phyloP scores from a whole-genome alignment of 2,888 invertebrate genomes.

The Leptinotarsa haldemani region DNA sequence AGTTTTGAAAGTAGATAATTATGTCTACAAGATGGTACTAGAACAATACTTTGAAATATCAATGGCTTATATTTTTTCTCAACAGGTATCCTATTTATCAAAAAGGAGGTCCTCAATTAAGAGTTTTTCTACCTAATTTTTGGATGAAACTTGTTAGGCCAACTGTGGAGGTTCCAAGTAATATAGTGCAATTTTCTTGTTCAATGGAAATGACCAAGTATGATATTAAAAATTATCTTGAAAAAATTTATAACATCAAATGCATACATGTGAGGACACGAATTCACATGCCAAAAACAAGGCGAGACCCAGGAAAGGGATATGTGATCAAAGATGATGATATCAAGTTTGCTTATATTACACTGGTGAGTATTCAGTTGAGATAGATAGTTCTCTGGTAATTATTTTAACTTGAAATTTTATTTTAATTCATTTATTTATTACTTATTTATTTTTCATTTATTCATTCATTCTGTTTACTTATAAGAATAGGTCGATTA shows the following conservation, averaged over 20 bases:
- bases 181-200: constrained; percentile 88
- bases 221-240: constrained; percentile 93
- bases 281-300: constrained; percentile 78
- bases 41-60: not conserved
- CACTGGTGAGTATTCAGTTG: constrained; percentile 73
- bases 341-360: constrained; percentile 81
- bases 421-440: too few relatives aligned
- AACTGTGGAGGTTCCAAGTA: constrained; percentile 74
- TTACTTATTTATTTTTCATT: too few relatives aligned
- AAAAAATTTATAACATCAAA: constrained; percentile 93
- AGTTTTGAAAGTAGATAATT: not conserved
- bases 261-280: constrained; percentile 82
- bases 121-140: constrained; percentile 95
- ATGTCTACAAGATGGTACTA: constrained; percentile 48
- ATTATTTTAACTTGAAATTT: too few relatives aligned
- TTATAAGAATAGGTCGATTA: too few relatives aligned
- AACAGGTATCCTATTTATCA: constrained; percentile 90
- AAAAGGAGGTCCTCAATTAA: constrained; percentile 92
- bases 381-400: not conserved
- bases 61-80: not conserved
- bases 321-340: constrained; percentile 87
- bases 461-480: too few relatives aligned
- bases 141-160: constrained; percentile 94
- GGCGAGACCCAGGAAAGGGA: constrained; percentile 70
- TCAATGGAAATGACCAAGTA: constrained; percentile 93